These are phyloP conservation scores for Lordiphosa fenestrarum DNA, from an alignment of 2,888 invertebrate genomes.

Conservation along the genomic window DNA sequence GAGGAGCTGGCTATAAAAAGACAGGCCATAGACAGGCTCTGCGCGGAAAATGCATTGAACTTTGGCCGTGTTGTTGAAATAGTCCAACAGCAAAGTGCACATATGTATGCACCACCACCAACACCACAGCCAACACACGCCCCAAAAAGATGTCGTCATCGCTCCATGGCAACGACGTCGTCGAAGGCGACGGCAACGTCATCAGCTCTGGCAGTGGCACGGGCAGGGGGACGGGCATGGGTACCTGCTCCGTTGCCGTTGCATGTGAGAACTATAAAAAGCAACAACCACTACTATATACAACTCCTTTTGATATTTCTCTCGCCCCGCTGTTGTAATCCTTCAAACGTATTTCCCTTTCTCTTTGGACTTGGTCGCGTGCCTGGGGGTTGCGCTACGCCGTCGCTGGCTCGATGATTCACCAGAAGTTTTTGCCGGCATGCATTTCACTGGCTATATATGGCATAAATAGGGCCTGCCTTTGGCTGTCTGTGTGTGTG, in stretches of 20 bases:
- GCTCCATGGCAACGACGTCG: slow-evolving; percentile 59
- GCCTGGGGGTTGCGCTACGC: slow-evolving; percentile 38
- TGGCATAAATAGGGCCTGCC: neutral
- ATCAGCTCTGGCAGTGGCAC: slow-evolving; percentile 9
- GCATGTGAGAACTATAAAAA: slow-evolving; percentile 63
- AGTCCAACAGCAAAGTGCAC: slow-evolving; percentile 23
- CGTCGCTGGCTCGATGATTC: slow-evolving; percentile 17
- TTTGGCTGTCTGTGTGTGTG: too few species aligned
- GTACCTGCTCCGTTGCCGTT: slow-evolving; percentile 10
- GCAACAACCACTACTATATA: slow-evolving; percentile 21
- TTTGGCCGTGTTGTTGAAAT: slow-evolving; percentile 57
- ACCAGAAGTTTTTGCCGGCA: slow-evolving; percentile 16
- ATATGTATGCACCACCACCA: slow-evolving; percentile 10
- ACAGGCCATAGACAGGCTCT: slow-evolving; percentile 39
- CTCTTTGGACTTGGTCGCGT: slow-evolving; percentile 65
- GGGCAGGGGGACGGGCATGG: too few species aligned
- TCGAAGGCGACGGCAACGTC: slow-evolving; percentile 49
- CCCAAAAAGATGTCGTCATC: slow-evolving; percentile 72
- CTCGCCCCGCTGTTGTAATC: slow-evolving; percentile 52
- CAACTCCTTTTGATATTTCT: slow-evolving; percentile 24
- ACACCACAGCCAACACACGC: slow-evolving; percentile 35
- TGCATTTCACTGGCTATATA: slow-evolving; percentile 10
- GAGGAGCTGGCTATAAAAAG: slow-evolving; percentile 59
- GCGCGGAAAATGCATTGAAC: slow-evolving; percentile 60
- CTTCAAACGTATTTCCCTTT: slow-evolving; percentile 35